Evolutionary conservation across 2,888 invertebrate genomes (phyloP), one percentile per base, ranked within the genome.

Genomic region (Polymixis flavicincta): DNA sequence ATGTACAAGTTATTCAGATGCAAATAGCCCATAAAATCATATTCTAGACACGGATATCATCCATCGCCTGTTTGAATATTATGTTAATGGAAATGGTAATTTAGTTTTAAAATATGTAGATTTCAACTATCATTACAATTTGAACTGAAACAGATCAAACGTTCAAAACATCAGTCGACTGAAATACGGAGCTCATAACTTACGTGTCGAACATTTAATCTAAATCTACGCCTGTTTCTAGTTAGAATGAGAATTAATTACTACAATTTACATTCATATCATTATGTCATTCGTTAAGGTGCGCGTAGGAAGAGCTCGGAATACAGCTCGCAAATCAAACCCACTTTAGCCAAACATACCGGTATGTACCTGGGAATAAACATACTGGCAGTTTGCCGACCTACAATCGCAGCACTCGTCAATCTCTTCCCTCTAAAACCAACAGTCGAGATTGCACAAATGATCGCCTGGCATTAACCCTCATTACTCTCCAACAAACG

Each of bases 361-460:
- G 85, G 71, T 74, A 55, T 74, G 60, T 84, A 75, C 75, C 85
- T 88, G 87, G 88, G 87, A 87, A 88, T 88, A 89, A 86, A 92
- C 92, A 93, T 89, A 91, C 89, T 88, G 89, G 88, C 89, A 86
- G 90, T 90, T 91, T 91, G 90, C 88, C 88, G 87, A 87, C 89
- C 92, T 88, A 92, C 92, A 95, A 94, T 94, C 93, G 92, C 86
- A 88, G 88, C 92, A 90, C 90, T 86, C 87, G 92, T 94, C 94
- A 93, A 95, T 95, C 94, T 93, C 89, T 88, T 88, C 91, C 91
- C 88, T 92, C 90, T 92, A 92, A 95, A 95, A 94, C 94, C 94
- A 95, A 95, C 94, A 95, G 93, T 92, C 92, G 91, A 93, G 94
- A 95, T 95, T 95, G 93, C 94, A 94, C 92, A 94, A 95, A 95